phyloP scores from a whole-genome alignment of 2,113 vertebrate species.

The Calonectris borealis region DNA sequence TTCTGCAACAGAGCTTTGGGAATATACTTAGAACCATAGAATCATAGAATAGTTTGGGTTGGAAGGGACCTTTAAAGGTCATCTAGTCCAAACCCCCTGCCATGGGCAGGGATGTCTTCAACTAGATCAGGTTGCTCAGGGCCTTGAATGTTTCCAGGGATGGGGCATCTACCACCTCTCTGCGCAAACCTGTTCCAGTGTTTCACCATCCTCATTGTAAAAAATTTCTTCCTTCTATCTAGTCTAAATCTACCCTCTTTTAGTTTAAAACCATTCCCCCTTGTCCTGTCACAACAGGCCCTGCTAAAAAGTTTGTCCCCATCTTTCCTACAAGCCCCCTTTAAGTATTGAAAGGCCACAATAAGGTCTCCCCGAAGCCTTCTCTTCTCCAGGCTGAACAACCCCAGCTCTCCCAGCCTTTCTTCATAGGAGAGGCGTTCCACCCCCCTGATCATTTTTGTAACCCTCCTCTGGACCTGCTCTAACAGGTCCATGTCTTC shows the following conservation, averaged over 20 bases:
- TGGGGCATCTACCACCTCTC: too few relatives aligned
- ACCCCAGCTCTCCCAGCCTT: background rate
- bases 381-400: too few relatives aligned
- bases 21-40: background rate
- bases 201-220: background rate
- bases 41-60: background rate
- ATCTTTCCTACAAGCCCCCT: too few relatives aligned
- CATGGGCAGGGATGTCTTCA: background rate
- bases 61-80: background rate
- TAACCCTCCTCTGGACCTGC: fast-evolving
- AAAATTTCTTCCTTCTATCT: too few relatives aligned
- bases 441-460: background rate
- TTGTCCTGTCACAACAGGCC: too few relatives aligned
- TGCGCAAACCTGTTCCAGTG: background rate
- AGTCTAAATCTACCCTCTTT: too few relatives aligned
- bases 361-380: too few relatives aligned
- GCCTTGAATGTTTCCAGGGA: background rate
- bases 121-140: background rate
- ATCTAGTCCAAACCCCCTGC: background rate
- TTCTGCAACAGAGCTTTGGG: background rate
- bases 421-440: background rate
- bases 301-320: too few relatives aligned
- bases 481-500: background rate
- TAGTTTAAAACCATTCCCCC: too few relatives aligned
- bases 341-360: too few relatives aligned